Conservation (phyloP, 2,113 vertebrate genomes). For the Tyrannus savana region DNA sequence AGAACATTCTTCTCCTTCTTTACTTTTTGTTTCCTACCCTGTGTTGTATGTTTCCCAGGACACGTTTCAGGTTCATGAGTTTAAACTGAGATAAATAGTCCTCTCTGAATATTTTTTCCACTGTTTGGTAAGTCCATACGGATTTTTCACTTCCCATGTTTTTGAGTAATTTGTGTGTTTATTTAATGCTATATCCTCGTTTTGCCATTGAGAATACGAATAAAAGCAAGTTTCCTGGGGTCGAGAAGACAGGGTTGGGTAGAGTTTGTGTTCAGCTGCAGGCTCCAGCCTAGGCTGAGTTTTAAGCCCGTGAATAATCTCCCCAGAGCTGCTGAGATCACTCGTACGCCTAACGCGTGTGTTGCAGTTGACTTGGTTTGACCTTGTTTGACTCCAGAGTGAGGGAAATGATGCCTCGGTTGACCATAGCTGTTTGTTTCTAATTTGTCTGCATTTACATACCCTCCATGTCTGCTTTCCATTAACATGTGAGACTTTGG, state of each 20-base stretch:
- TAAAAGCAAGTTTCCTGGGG: background rate
- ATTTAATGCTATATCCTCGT: background rate
- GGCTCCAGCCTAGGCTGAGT: conserved; percentile 8
- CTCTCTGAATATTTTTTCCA: background rate
- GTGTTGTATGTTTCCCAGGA: background rate
- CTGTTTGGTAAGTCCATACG: background rate
- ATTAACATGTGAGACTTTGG: conserved; percentile 5
- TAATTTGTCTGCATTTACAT: conserved; percentile 1
- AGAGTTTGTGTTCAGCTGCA: background rate
- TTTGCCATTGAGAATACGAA: background rate
- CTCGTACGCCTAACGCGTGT: background rate
- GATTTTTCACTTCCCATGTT: background rate
- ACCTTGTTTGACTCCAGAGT: conserved; percentile 50
- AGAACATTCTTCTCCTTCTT: background rate
- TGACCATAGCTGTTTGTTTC: conserved; percentile 56
- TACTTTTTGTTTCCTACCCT: conserved; percentile 1
- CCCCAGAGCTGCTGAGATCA: conserved; percentile 63
- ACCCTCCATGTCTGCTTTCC: conserved; percentile 48
- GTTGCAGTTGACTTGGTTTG: background rate
- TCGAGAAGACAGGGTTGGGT: background rate
- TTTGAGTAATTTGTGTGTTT: background rate
- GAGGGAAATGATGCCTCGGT: background rate
- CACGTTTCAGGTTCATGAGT: background rate
- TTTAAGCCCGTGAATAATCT: conserved; percentile 10
- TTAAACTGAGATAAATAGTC: background rate